Conservation (phyloP, 2,888 invertebrate genomes). For the Tyria jacobaeae region DNA sequence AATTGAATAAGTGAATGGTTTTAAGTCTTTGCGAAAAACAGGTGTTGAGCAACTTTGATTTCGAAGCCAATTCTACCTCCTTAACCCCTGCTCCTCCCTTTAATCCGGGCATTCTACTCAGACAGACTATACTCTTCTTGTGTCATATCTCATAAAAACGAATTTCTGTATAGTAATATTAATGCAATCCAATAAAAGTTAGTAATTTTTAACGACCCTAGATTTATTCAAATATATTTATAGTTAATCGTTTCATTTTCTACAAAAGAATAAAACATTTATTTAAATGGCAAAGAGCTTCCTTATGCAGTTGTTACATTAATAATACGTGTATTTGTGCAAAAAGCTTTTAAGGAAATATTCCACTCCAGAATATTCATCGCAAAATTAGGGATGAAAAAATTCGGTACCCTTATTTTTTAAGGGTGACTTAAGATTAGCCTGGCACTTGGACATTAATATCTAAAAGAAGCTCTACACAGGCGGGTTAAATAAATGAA, state of each 20-base stretch:
- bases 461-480: conserved; percentile 76
- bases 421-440: conserved; percentile 69
- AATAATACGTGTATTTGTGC: conserved; percentile 30
- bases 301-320: conserved; percentile 21
- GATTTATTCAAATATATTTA: too few relatives aligned
- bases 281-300: not conserved
- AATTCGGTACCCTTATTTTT: conserved; percentile 53
- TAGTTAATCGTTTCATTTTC: not conserved
- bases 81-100: too few relatives aligned
- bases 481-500: conserved; percentile 85
- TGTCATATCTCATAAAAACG: too few relatives aligned
- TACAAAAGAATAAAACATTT: conserved; percentile 6
- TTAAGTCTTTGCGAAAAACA: too few relatives aligned
- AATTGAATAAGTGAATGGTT: too few relatives aligned
- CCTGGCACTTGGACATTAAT: conserved; percentile 78
- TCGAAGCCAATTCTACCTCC: too few relatives aligned
- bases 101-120: too few relatives aligned
- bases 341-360: conserved; percentile 43
- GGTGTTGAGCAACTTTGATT: too few relatives aligned
- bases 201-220: too few relatives aligned
- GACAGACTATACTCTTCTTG: too few relatives aligned
- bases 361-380: conserved; percentile 40
- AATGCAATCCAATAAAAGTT: too few relatives aligned
- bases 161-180: too few relatives aligned
- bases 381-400: conserved; percentile 53